Base-by-base conservation (phyloP, 2,113 vertebrate genomes). In the Gnathonemus longibarbis region DNA sequence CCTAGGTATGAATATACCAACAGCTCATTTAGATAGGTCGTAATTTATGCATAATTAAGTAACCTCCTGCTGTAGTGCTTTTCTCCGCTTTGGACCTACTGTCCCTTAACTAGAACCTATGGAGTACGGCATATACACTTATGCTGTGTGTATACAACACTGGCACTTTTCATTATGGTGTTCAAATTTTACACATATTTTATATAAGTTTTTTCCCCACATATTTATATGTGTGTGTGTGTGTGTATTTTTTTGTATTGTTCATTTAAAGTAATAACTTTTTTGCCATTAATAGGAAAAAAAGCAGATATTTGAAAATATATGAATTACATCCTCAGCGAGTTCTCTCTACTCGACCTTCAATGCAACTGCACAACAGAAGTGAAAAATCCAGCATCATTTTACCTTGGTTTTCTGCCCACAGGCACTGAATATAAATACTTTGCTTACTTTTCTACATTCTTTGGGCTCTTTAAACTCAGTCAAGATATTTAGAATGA, bases 341-440 rank as follows among this genome's bases (percentile, higher is more conserved):
- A 96, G 95, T 96, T 96, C 95, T 96, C 93, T 95, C 93, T 95
- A 95, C 95, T 96, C 95, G 95, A 96, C 95, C 95, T 95, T 94
- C 93, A 93, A 95, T 93, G 93, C 95, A 94, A 94, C 94, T 93
- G 94, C 94, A 95, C 94, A 94, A 93, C 92, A 94, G 94, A 95
- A 94, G 93, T 93, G 93, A 94, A 94, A 90, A 93, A 92, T 96
- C 93, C 39, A 4, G 21, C 45, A 9, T 46, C 48, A 13, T 86
- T 86, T 86, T 13, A 21, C 35, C 83, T 24, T 45, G 45, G 6
- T 24, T 48, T 45, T 84, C 31, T 21, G 19, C 42, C 80, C 80
- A 46, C 35, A 42, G 42, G 95, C 92, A 91, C 91, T 93, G 94
- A 94, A 95, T 88, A 31, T 70, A 42, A 42, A 80, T 80, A 42